Evolutionary conservation across 2,113 vertebrate genomes (phyloP), one percentile per base, ranked within the genome.

Genomic region (Amphiprion ocellaris): DNA sequence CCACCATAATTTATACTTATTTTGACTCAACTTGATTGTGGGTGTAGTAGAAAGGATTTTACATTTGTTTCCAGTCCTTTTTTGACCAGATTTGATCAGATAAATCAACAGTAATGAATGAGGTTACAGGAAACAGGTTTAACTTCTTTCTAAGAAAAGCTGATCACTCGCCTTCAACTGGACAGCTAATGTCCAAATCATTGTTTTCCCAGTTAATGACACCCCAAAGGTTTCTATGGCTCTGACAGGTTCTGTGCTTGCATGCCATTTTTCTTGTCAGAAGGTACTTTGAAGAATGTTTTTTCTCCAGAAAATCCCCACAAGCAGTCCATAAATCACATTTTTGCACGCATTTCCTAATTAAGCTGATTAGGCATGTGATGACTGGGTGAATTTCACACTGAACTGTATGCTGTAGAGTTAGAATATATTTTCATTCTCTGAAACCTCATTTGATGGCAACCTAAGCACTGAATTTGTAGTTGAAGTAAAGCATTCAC

Each of bases 271-370:
- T 90, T 93, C 83, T 85, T 90, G 78, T 91, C 84, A 75, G 75
- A 79, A 23, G 59, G 60, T 61, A 68, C 82, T 93, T 91, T 88
- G 87, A 90, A 87, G 86, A 87, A 69, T 75, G 69, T 88, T 86
- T 82, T 52, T 74, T n/a, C 0, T 9, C 54, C 63, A 64, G 50
- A 77, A 69, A 67, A 69, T 84, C 69, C 80, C 73, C 69, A 64
- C 77, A 62, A 88, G 75, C 54, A 28, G 55, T 59, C 60, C 71
- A 88, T 90, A 59, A 89, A 92, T 84, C 82, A 88, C 55, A 39
- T 64, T 50, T 86, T 81, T 76, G 50, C 77, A 69, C 69, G 17
- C 61, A 53, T 82, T 86, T 89, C 77, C 74, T 89, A 79, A 87
- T 91, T 82, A 89, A 87, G 70, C 61, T 87, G 70, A 91, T 91